phyloP scores from a whole-genome alignment of 2,888 invertebrate genomes.

The Euproctis similis region DNA sequence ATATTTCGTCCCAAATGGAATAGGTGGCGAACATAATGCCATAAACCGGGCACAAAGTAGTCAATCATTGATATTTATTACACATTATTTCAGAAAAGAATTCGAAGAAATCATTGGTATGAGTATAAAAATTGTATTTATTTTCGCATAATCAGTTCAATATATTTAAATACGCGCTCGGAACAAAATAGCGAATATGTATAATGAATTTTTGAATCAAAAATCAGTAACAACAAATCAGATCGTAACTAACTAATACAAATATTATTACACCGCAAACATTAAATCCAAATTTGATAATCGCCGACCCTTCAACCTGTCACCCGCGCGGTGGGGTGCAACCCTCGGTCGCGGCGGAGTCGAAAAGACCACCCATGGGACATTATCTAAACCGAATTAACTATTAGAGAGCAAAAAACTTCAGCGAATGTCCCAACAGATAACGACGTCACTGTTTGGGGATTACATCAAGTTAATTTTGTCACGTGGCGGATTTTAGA shows the following conservation, averaged over 20 bases:
- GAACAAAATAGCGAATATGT: no score
- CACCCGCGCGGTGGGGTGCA: slow-evolving; percentile 34
- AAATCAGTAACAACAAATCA: not conserved
- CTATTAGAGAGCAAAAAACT: slow-evolving; percentile 65
- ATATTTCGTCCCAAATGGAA: no score
- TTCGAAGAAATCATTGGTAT: no score
- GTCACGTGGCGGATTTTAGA: slow-evolving; percentile 57
- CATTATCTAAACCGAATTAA: slow-evolving; percentile 68
- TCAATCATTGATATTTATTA: no score
- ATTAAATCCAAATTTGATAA: slow-evolving; percentile 28
- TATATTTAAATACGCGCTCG: no score
- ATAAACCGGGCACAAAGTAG: no score
- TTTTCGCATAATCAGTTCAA: no score
- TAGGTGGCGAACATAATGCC: no score
- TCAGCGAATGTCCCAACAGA: slow-evolving; percentile 54
- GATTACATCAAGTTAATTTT: slow-evolving; percentile 69
- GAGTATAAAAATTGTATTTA: no score
- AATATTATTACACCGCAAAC: slow-evolving; percentile 36
- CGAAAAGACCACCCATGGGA: slow-evolving; percentile 59
- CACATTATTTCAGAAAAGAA: no score
- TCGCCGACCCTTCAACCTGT: slow-evolving; percentile 43
- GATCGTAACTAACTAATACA: slow-evolving; percentile 20
- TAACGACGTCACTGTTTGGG: slow-evolving; percentile 51
- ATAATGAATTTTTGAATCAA: no score
- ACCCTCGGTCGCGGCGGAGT: slow-evolving; percentile 24